These are phyloP conservation scores for Phrynocephalus forsythii DNA, from an alignment of 2,797 vertebrate genomes.

Conservation along the genomic window DNA sequence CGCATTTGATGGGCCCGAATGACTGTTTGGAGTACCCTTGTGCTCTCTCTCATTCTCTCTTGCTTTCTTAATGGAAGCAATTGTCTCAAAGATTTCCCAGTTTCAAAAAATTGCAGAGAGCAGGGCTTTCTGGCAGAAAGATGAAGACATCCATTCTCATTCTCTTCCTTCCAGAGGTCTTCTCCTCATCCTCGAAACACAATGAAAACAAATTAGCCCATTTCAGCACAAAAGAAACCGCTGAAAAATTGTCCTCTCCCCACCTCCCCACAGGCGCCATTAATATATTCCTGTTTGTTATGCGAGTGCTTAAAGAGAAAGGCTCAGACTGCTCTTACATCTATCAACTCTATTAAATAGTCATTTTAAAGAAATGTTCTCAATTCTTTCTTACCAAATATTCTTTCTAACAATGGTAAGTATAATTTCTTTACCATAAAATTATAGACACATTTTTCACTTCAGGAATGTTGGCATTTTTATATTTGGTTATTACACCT, in stretches of 20 bases:
- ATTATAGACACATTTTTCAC: conserved; percentile 43
- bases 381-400: background rate
- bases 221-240: background rate
- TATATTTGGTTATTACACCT: conserved; percentile 64
- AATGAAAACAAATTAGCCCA: background rate
- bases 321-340: background rate
- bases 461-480: conserved; percentile 53
- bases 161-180: background rate
- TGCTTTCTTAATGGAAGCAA: background rate
- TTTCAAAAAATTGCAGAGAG: background rate
- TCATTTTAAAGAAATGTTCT: background rate
- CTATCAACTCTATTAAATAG: background rate
- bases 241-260: background rate
- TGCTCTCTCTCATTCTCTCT: too few species aligned
- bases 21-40: background rate
- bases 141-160: background rate
- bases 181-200: background rate
- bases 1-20: background rate
- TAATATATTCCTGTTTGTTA: background rate
- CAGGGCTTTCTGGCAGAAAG: background rate
- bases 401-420: conserved; percentile 45
- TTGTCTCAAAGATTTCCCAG: background rate
- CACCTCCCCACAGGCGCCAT: too few species aligned
- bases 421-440: conserved; percentile 30
- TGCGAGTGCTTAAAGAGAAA: background rate